Percentiles rank a stretch among this genome's conserved stretches.
Evolutionary conservation across 1,140 invertebrate species (phyloP).

Genomic region (Anastrepha ludens): DNA sequence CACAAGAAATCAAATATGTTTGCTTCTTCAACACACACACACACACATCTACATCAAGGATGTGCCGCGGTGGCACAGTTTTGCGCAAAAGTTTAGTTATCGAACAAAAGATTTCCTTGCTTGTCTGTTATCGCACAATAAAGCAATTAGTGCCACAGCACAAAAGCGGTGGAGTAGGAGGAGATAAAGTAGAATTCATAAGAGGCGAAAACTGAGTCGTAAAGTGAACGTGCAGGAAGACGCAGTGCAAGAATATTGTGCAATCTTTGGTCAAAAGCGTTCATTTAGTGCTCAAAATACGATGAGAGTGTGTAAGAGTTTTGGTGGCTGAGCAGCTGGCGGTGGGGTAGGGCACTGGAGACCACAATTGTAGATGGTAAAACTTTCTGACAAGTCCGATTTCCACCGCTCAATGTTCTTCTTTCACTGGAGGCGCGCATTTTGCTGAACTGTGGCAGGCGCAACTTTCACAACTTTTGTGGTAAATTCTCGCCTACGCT

Average conservation of each 20-base stretch:
- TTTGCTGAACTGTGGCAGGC: background rate
- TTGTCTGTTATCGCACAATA: slow-evolving; percentile 46
- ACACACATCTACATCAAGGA: background rate
- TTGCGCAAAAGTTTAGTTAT: slow-evolving; percentile 40
- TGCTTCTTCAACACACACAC: background rate
- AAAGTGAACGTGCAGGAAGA: background rate
- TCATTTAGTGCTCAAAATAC: background rate
- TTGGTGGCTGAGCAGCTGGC: background rate
- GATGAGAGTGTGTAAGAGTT: background rate
- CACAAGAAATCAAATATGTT: slow-evolving; percentile 21
- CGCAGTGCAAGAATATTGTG: background rate
- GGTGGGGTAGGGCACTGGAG: background rate
- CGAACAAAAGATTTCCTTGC: slow-evolving; percentile 49
- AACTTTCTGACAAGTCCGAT: slow-evolving; percentile 42
- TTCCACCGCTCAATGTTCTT: slow-evolving; percentile 2
- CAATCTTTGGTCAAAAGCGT: background rate
- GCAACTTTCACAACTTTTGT: background rate
- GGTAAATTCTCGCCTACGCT: background rate
- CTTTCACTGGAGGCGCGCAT: background rate
- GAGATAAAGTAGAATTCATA: background rate
- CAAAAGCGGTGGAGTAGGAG: background rate
- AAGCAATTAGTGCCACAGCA: slow-evolving; percentile 44
- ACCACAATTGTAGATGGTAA: slow-evolving; percentile 1
- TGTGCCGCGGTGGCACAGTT: slow-evolving; percentile 13
- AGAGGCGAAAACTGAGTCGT: background rate